Evolutionary conservation across 2,888 invertebrate genomes (phyloP).

Genomic region (Lasiommata megera): DNA sequence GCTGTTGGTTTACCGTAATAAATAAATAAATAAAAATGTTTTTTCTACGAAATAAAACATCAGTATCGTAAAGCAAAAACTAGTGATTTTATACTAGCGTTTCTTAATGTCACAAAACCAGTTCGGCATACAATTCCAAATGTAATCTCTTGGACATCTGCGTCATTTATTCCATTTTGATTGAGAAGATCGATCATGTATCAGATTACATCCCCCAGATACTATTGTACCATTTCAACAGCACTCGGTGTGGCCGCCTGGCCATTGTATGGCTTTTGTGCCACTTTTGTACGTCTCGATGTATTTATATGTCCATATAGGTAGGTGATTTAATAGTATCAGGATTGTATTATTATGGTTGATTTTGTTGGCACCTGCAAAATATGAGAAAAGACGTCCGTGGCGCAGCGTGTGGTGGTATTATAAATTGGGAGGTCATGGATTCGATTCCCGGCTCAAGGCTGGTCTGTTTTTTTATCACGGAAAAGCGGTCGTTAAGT

Average conservation of each 20-base stretch:
- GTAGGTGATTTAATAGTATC: conserved; percentile 1
- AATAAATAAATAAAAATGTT: no score
- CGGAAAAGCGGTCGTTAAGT: no score
- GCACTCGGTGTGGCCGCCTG: background rate
- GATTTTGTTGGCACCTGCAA: background rate
- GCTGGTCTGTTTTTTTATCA: no score
- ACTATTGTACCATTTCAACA: conserved; percentile 36
- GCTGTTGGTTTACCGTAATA: no score
- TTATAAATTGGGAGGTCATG: no score
- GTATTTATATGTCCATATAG: background rate
- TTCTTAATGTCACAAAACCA: conserved; percentile 4
- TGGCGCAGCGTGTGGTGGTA: no score
- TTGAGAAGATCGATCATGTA: conserved; percentile 40
- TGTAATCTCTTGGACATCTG: conserved; percentile 39
- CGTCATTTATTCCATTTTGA: conserved; percentile 35
- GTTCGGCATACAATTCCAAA: conserved; percentile 20
- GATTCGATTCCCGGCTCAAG: no score
- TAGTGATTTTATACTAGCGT: background rate
- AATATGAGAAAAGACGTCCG: no score
- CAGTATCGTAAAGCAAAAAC: no score
- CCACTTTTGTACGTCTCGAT: background rate
- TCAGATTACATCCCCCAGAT: conserved; percentile 39
- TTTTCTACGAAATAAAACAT: no score
- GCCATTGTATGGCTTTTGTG: conserved; percentile 2
- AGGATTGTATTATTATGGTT: background rate